phyloP scores from a whole-genome alignment of 2,797 vertebrate species.

The Acanthurus leucopareius region DNA sequence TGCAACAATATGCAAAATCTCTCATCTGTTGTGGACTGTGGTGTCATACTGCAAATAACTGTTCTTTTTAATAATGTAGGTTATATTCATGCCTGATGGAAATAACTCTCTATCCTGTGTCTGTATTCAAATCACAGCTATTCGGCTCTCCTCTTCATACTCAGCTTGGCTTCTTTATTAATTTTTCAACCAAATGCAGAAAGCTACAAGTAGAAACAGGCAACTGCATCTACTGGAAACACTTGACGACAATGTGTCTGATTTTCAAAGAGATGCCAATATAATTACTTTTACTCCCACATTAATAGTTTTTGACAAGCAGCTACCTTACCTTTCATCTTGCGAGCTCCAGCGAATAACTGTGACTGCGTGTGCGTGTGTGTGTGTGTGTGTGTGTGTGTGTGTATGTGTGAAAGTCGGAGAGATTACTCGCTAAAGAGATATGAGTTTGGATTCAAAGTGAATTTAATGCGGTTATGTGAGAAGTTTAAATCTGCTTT shows the following conservation, averaged over 20 bases:
- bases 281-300: constrained; percentile 64
- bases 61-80: neutral
- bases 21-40: neutral
- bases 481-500: constrained; percentile 57
- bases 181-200: constrained; percentile 49
- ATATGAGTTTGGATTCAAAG: constrained; percentile 62
- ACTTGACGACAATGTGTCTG: constrained; percentile 57
- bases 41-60: neutral
- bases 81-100: neutral
- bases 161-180: constrained; percentile 27
- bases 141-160: constrained; percentile 23
- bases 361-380: constrained; percentile 3
- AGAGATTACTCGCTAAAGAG: constrained; percentile 53
- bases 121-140: constrained; percentile 34
- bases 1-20: neutral
- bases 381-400: constrained; percentile 2
- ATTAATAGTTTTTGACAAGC: constrained; percentile 70
- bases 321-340: constrained; percentile 71
- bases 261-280: constrained; percentile 70
- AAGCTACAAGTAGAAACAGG: constrained; percentile 33
- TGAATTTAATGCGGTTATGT: constrained; percentile 51
- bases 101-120: constrained; percentile 3
- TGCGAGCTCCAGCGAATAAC: constrained; percentile 28
- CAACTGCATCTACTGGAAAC: constrained; percentile 41
- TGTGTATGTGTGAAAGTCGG: constrained; percentile 24